Base-by-base conservation (phyloP, 2,888 invertebrate genomes). In the Diarsia brunnea region DNA sequence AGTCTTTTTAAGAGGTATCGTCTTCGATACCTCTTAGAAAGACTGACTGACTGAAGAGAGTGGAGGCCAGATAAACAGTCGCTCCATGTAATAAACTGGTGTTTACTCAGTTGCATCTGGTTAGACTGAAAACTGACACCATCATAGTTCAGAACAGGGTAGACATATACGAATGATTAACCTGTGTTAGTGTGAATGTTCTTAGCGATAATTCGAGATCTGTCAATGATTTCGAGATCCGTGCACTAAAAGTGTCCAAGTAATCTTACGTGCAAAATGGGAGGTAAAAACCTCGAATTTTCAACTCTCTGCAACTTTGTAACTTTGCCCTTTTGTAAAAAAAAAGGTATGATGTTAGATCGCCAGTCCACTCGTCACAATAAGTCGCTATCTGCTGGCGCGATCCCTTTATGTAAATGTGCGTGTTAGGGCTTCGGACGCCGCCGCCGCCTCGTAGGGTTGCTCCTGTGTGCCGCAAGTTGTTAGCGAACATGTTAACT, bases 361-460 rank as follows among this genome's bases (percentile, higher is more conserved):
- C 24, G 55, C 38, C 55, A 47, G 31, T 53, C 55, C 51, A 66
- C 55, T 68, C 47, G 43, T 69, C 66, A 63, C 70, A 69, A 72
- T 77, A 68, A 75, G 74, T 67, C 75, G 24, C 66, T 69, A 63
- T 84, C 73, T 75, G 55, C 27, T 45, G 67, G 27, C n/a, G 11
- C 38, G 82, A 47, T 51, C 73, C 63, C 63, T 85, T 78, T 84
- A 86, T 86, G 85, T 69, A 84, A 81, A 85, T 84, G 55, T 84
- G 65, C 51, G 65, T 61, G 67, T 64, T 60, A 24, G 24, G 61
- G n/a, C 69, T 64, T 19, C 21, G 61, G 24, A 49, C 27, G 19
- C 11, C n/a, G n/a, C n/a, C n/a, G n/a, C n/a, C n/a, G 27, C 24
- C 51, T 53, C 21, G 31, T 4, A 21, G 14, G 45, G 53, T 24